A percentile compares a stretch with the other conserved stretches of the same genome.
Evolutionary conservation across 2,888 invertebrate genomes (phyloP).

Genomic region (Boloria selene): DNA sequence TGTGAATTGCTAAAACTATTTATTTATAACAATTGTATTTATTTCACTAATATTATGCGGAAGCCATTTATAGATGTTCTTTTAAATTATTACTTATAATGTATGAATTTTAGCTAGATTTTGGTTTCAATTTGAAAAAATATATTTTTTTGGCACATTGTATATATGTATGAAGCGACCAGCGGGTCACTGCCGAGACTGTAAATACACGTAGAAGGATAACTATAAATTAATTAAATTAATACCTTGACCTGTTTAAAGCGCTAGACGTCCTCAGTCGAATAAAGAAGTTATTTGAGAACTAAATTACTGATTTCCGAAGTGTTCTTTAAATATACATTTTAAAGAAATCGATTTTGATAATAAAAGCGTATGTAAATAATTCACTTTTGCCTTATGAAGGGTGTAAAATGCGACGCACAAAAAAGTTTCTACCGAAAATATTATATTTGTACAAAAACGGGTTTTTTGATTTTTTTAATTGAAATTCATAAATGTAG

Average conservation of each 20-base stretch:
- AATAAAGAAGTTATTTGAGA: not conserved
- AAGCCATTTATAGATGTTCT: conserved; percentile 18
- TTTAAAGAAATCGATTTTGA: not conserved
- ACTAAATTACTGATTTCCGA: not conserved
- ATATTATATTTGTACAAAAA: conserved; percentile 18
- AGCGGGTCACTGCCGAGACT: conserved; percentile 72
- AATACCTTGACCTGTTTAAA: conserved; percentile 18
- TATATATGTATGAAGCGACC: conserved; percentile 52
- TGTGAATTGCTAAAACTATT: conserved; percentile 36
- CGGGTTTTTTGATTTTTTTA: conserved; percentile 8
- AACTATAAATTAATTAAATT: conserved; percentile 25
- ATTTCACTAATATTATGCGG: conserved; percentile 29
- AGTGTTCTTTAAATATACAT: not conserved
- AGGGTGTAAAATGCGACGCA: conserved; percentile 18
- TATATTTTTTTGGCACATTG: conserved; percentile 31
- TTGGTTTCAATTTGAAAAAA: conserved; percentile 34
- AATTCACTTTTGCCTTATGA: conserved; percentile 8
- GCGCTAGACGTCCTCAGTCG: conserved; percentile 17
- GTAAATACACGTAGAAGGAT: conserved; percentile 49
- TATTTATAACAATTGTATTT: conserved; percentile 30
- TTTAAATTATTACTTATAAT: conserved; percentile 20
- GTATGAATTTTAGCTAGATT: not conserved
- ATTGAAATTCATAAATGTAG: not conserved
- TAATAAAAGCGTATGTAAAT: conserved; percentile 13
- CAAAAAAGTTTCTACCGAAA: conserved; percentile 18